These are phyloP conservation scores for Channa striata DNA, from an alignment of 2,797 vertebrate species.

Conservation along the genomic window DNA sequence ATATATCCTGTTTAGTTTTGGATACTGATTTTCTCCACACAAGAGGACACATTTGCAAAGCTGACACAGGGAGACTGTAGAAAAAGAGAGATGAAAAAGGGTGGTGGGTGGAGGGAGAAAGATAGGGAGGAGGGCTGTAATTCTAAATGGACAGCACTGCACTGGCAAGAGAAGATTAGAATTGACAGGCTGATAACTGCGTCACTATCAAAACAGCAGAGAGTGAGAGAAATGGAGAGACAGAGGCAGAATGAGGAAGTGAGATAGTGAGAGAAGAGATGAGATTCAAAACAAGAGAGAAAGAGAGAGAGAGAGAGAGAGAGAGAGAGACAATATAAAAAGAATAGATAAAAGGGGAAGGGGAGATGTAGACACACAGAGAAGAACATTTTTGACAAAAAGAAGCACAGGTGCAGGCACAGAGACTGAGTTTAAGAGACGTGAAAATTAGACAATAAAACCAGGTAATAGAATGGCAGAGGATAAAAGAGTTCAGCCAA, in stretches of 20 bases:
- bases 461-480: constrained; percentile 48
- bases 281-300: constrained; percentile 42
- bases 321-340: constrained; percentile 55
- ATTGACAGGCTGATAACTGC: constrained; percentile 84
- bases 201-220: constrained; percentile 81
- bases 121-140: constrained; percentile 63
- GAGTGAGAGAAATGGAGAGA: constrained; percentile 40
- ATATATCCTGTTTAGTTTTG: background rate
- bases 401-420: constrained; percentile 37
- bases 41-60: constrained; percentile 11
- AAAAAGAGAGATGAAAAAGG: constrained; percentile 5
- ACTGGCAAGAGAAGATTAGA: constrained; percentile 83
- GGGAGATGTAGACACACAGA: constrained; percentile 42
- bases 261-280: constrained; percentile 44
- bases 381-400: constrained; percentile 42
- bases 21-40: constrained; percentile 1
- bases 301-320: constrained; percentile 43
- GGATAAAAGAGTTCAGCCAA: constrained; percentile 52
- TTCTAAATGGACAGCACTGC: constrained; percentile 81
- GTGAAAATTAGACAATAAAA: constrained; percentile 72
- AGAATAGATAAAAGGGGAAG: constrained; percentile 51
- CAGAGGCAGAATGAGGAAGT: constrained; percentile 20
- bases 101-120: constrained; percentile 44
- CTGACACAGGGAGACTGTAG: background rate
- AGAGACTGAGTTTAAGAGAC: constrained; percentile 57